Evolutionary conservation across 2,113 vertebrate species (phyloP).

Genomic region (Eulemur rufifrons): DNA sequence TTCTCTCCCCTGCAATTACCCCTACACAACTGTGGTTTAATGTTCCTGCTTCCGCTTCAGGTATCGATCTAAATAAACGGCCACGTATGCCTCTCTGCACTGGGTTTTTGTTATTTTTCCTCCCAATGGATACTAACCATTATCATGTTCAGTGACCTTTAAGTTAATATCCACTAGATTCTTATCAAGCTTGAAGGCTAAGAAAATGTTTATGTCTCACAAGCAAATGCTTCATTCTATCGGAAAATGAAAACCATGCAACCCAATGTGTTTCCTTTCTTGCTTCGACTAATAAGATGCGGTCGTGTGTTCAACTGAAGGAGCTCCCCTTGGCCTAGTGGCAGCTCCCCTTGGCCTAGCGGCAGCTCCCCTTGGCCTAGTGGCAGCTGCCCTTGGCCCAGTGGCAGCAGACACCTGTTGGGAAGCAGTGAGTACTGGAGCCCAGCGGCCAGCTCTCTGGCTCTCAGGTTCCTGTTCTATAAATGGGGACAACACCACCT

Average conservation of each 20-base stretch:
- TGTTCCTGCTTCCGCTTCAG: too few relatives aligned
- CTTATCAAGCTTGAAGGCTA: background rate
- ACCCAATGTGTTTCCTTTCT: background rate
- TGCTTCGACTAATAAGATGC: background rate
- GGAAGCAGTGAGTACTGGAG: accelerated
- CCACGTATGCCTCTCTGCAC: background rate
- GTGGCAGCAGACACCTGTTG: too few relatives aligned
- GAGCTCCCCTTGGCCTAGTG: accelerated
- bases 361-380: too few relatives aligned
- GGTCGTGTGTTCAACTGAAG: accelerated
- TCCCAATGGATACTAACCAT: background rate
- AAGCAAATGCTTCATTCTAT: background rate
- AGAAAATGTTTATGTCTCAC: background rate
- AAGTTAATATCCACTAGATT: background rate
- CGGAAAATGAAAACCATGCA: background rate
- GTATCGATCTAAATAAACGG: background rate
- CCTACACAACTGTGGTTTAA: accelerated
- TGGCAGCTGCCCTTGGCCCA: too few relatives aligned
- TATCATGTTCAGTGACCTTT: background rate
- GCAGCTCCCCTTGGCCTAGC: too few relatives aligned
- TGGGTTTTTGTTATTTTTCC: background rate
- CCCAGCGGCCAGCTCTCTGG: accelerated
- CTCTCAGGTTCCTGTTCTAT: background rate
- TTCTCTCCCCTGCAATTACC: background rate
- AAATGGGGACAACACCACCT: accelerated